phyloP scores from a whole-genome alignment of 2,888 invertebrate species.

The Sepioteuthis lessoniana region DNA sequence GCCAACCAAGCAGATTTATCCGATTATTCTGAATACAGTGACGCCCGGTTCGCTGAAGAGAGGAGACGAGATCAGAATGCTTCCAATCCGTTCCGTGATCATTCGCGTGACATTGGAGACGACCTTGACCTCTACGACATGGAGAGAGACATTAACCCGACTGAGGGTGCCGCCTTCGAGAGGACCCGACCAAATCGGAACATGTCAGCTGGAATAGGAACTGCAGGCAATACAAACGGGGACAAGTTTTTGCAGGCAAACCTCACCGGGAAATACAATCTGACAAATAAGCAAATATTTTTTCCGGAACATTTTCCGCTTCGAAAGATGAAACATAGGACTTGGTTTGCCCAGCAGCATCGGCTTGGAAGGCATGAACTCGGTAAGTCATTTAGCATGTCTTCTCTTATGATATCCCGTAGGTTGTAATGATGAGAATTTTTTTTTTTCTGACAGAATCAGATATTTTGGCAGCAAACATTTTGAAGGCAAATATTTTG shows the following conservation, averaged over 20 bases:
- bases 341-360: neutral
- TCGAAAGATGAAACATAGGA: neutral
- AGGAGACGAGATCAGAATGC: neutral
- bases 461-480: too few relatives aligned
- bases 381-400: neutral
- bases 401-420: neutral
- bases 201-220: neutral
- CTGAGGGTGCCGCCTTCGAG: neutral
- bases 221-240: neutral
- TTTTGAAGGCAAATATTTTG: too few relatives aligned
- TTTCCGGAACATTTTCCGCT: neutral
- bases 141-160: neutral
- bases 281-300: neutral
- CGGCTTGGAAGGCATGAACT: neutral
- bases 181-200: neutral
- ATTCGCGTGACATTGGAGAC: neutral
- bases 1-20: neutral
- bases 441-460: too few relatives aligned
- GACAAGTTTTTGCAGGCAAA: neutral
- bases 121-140: neutral
- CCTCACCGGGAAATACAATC: neutral
- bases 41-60: neutral
- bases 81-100: neutral
- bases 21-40: neutral
- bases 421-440: too few relatives aligned